A percentile compares a stretch with the other conserved stretches of the same genome.
Conservation (phyloP, 1,140 invertebrate species). For the Papilio glaucus region DNA sequence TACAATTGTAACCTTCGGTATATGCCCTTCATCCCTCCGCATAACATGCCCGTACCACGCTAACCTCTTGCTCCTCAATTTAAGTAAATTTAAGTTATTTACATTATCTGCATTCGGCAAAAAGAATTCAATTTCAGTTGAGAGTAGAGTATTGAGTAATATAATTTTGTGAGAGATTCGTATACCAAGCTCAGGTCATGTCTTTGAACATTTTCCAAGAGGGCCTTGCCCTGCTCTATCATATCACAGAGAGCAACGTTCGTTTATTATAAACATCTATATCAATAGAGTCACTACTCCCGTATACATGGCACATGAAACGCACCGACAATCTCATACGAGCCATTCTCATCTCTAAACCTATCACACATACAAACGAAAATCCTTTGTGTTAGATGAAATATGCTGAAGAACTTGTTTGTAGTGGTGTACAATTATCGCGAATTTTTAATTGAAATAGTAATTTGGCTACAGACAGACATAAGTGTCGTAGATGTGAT, state of each 20-base stretch:
- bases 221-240: slow-evolving; percentile 13
- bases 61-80: too few species aligned
- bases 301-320: slow-evolving; percentile 9
- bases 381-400: not conserved
- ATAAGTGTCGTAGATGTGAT: not conserved
- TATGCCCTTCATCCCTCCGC: too few species aligned
- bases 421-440: not conserved
- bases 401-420: not conserved
- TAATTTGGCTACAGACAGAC: not conserved
- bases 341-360: not conserved
- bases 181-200: slow-evolving; percentile 22
- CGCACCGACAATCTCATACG: not conserved
- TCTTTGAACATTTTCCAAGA: slow-evolving; percentile 12
- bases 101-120: too few species aligned
- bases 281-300: slow-evolving; percentile 14
- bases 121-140: too few species aligned
- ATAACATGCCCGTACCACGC: too few species aligned
- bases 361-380: not conserved
- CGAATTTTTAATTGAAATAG: not conserved
- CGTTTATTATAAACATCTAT: slow-evolving; percentile 17
- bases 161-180: not conserved
- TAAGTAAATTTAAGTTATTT: too few species aligned
- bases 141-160: not conserved
- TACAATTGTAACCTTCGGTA: too few species aligned
- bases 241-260: slow-evolving; percentile 26